Evolutionary conservation across 1,140 invertebrate genomes (phyloP), one percentile per base, ranked within the genome.

Genomic region (Forficula auricularia): DNA sequence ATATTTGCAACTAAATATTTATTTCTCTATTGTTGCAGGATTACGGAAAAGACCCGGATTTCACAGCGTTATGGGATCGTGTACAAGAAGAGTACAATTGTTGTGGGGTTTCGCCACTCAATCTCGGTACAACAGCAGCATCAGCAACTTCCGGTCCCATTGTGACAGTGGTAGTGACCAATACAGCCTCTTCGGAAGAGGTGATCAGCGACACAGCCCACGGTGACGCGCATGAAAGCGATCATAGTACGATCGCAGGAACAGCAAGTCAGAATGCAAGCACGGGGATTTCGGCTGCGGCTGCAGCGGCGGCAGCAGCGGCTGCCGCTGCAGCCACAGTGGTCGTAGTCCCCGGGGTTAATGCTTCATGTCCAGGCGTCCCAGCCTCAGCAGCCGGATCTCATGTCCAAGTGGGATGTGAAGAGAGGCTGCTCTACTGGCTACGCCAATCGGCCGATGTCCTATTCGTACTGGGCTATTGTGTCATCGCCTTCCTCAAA

Each of bases 401-500:
- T n/a, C 22, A 27, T 27, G 22, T 27, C 10, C 22, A 27, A 13
- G 15, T 19, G 12, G 42, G 81, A 34, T 88, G 83, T 60, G 76
- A 74, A 20, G 73, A 76, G 33, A 60, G 66, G 43, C 61, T 87
- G 20, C 63, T 78, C 30, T 59, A 67, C 19, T 88, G 84, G 76
- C 63, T 88, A 14, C 66, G 75, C 42, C 70, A 77, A 52, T 82
- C 78, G 4, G 79, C 81, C 6, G 82, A 87, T 52, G 63, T 82
- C 19, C 68, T 89, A 7, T 84, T 85, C 52, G 81, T 90, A 14
- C 59, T 88, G 35, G 83, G 84, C 7, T 88, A 86, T 59, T 90
- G 86, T 60, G 84, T 90, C 30, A 80, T 89, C 45, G 79, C 84
- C 43, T 89, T 89, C 62, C 70, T 87, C 36, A 90, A 90, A 62